These are phyloP conservation scores for Listronotus bonariensis DNA, from an alignment of 1,140 invertebrate species.

Conservation along the genomic window DNA sequence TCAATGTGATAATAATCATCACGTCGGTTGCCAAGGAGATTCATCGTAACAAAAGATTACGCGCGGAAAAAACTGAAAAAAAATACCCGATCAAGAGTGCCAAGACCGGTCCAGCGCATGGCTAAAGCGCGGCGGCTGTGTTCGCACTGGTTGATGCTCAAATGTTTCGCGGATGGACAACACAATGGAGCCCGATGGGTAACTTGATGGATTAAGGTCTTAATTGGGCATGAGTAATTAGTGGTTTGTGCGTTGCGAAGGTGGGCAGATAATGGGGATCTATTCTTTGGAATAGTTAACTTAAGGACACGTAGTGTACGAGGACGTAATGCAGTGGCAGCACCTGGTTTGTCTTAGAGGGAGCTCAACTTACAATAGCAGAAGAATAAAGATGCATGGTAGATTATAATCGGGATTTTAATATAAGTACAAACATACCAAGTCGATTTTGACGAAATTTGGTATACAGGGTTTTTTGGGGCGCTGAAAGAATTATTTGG, in stretches of 20 bases:
- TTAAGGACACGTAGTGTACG: too few relatives aligned
- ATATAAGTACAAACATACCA: too few relatives aligned
- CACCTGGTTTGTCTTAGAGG: too few relatives aligned
- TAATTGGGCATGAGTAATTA: constrained; percentile 17
- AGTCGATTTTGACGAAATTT: too few relatives aligned
- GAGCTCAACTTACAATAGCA: too few relatives aligned
- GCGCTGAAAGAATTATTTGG: too few relatives aligned
- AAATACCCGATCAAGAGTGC: constrained; percentile 8
- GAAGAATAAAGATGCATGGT: too few relatives aligned
- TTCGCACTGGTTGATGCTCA: constrained; percentile 24
- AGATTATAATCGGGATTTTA: too few relatives aligned
- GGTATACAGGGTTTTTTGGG: too few relatives aligned
- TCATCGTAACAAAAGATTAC: constrained; percentile 22
- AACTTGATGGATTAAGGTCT: constrained; percentile 10
- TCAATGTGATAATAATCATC: constrained; percentile 29
- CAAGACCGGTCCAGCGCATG: constrained; percentile 6
- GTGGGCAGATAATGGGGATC: not conserved
- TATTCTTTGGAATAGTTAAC: not conserved
- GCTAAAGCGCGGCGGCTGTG: constrained; percentile 17
- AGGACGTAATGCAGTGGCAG: too few relatives aligned
- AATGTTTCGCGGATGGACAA: constrained; percentile 27
- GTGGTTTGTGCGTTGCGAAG: constrained; percentile 2
- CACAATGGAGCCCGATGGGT: constrained; percentile 19
- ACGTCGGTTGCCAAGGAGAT: constrained; percentile 22
- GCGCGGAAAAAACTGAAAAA: not conserved